Evolutionary conservation across 23 tunicate genomes (phyloP).

Genomic region (Halocynthia roretzi): DNA sequence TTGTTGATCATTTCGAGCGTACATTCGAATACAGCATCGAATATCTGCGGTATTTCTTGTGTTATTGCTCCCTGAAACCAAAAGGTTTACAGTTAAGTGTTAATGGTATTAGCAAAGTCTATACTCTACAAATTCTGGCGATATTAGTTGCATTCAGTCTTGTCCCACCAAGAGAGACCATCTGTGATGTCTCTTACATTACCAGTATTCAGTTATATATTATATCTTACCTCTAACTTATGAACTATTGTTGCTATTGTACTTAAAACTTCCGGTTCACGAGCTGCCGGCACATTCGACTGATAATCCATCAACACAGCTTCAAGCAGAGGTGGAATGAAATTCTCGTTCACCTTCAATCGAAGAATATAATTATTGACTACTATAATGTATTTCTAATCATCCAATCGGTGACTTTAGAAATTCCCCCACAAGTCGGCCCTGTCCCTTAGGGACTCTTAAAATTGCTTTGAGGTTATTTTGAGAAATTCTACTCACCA

Average conservation of each 20-base stretch:
- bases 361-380: not conserved
- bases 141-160: no score
- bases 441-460: no score
- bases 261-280: conserved; percentile 96
- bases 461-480: no score
- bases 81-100: no score
- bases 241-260: conserved; percentile 87
- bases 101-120: no score
- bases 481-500: conserved; percentile 32
- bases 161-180: no score
- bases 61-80: conserved; percentile 59
- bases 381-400: no score
- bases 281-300: conserved; percentile 93
- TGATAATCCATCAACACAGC: conserved; percentile 95
- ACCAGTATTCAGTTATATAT: no score
- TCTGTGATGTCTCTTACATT: no score
- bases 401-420: no score
- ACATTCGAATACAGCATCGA: conserved; percentile 99
- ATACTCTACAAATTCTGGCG: no score
- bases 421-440: no score
- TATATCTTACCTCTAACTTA: conserved; percentile 58
- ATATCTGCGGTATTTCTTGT: conserved; percentile 92
- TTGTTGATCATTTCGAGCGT: conserved; percentile 99
- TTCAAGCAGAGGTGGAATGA: conserved; percentile 89
- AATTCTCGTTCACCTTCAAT: conserved; percentile 83